These are phyloP conservation scores for Drosophila koepferae DNA, from an alignment of 2,888 invertebrate genomes.

Conservation along the genomic window DNA sequence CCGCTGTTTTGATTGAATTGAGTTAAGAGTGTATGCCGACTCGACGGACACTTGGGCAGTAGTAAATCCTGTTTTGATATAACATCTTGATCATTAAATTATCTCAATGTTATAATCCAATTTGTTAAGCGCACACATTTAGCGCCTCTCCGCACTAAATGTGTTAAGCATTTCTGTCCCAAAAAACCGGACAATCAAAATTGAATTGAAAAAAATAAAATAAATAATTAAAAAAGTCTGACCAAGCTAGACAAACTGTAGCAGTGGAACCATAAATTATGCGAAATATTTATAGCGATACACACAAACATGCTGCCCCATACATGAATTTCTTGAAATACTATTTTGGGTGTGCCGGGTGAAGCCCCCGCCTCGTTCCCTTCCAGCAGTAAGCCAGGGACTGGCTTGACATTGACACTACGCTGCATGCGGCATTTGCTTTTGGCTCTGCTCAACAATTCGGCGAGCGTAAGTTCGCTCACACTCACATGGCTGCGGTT, in stretches of 20 bases:
- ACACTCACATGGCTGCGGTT: constrained; percentile 16
- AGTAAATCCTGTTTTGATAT: constrained; percentile 56
- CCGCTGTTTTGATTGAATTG: neutral
- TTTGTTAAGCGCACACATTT: constrained; percentile 70
- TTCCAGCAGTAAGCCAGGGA: constrained; percentile 22
- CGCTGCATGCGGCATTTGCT: constrained; percentile 69
- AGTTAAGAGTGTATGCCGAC: constrained; percentile 15
- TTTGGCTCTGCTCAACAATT: constrained; percentile 15
- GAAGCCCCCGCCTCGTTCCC: constrained; percentile 11
- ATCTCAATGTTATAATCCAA: constrained; percentile 65
- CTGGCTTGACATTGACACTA: constrained; percentile 72
- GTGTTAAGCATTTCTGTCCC: constrained; percentile 16
- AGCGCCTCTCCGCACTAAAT: constrained; percentile 36
- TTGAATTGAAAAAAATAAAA: constrained; percentile 26
- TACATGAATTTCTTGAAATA: constrained; percentile 68
- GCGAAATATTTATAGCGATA: constrained; percentile 64
- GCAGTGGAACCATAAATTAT: constrained; percentile 71
- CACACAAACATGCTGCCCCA: constrained; percentile 16
- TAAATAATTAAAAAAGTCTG: constrained; percentile 6
- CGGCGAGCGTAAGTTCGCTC: constrained; percentile 46
- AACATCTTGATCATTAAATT: constrained; percentile 47
- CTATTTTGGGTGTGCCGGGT: constrained; percentile 70
- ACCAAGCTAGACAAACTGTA: constrained; percentile 25
- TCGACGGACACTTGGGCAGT: constrained; percentile 17
- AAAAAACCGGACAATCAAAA: constrained; percentile 19